A percentile compares a stretch with the other conserved stretches of the same genome.
Evolutionary conservation across 2,113 vertebrate genomes (phyloP).

Genomic region (Trachemys scripta): DNA sequence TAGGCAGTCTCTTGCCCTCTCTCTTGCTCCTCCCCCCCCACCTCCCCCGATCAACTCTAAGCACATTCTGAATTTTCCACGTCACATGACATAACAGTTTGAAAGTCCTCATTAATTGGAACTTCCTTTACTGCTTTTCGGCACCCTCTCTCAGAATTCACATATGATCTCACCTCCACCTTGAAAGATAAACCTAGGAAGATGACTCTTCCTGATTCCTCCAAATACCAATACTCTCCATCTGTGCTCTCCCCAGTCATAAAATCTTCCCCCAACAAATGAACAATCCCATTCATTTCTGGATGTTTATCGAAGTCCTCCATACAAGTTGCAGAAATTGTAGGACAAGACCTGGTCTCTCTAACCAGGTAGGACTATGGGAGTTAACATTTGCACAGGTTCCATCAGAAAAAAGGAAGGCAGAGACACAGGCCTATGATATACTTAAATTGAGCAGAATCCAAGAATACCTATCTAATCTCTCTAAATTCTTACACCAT

Average conservation of each 20-base stretch:
- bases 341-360: too few relatives aligned
- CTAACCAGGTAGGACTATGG: too few relatives aligned
- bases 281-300: neutral
- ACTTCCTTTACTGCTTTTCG: neutral
- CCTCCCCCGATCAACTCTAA: neutral
- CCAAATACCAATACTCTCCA: neutral
- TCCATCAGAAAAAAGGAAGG: neutral
- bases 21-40: too few relatives aligned
- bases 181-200: neutral
- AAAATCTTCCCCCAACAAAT: neutral
- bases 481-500: neutral
- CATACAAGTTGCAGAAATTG: neutral
- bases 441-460: neutral
- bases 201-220: neutral
- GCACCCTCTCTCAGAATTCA: neutral
- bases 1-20: neutral
- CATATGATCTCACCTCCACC: neutral
- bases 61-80: neutral
- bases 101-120: neutral
- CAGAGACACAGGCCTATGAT: fast-evolving
- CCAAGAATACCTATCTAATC: neutral
- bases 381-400: neutral
- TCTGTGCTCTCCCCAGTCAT: neutral
- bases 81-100: neutral
- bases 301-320: neutral